Conservation (phyloP, 2,888 invertebrate species). For the Trissolcus brochymenae region DNA sequence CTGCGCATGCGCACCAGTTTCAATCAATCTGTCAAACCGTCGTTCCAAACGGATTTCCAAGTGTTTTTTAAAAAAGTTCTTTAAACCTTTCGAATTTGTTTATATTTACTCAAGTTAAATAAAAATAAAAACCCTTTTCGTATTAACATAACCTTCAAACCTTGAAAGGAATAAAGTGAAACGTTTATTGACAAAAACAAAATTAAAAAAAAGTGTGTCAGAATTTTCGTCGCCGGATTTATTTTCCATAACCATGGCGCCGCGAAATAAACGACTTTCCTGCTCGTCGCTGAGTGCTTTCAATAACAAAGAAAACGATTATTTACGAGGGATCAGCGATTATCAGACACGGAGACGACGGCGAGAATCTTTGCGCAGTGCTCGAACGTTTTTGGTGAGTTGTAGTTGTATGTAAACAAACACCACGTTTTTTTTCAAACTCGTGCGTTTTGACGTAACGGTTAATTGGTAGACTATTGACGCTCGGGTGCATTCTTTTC, state of each 20-base stretch:
- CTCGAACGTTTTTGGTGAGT: constrained; percentile 64
- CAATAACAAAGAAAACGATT: constrained; percentile 68
- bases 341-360: constrained; percentile 68
- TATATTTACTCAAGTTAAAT: too few species aligned
- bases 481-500: constrained; percentile 1
- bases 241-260: constrained; percentile 65
- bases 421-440: neutral
- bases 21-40: too few species aligned
- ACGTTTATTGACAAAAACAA: neutral
- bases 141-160: too few species aligned
- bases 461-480: constrained; percentile 16
- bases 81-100: too few species aligned
- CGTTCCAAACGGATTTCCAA: too few species aligned
- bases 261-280: constrained; percentile 65
- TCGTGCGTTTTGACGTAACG: constrained; percentile 7
- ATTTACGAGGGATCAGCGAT: constrained; percentile 68
- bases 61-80: too few species aligned
- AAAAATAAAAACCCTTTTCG: too few species aligned
- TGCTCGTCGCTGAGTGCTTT: constrained; percentile 52
- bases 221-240: neutral
- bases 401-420: constrained; percentile 1
- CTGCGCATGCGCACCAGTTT: too few species aligned
- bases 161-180: neutral
- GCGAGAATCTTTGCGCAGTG: constrained; percentile 67
- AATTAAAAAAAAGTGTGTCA: neutral